phyloP scores from a whole-genome alignment of 2,797 vertebrate species.

The Rhinoraja longicauda region DNA sequence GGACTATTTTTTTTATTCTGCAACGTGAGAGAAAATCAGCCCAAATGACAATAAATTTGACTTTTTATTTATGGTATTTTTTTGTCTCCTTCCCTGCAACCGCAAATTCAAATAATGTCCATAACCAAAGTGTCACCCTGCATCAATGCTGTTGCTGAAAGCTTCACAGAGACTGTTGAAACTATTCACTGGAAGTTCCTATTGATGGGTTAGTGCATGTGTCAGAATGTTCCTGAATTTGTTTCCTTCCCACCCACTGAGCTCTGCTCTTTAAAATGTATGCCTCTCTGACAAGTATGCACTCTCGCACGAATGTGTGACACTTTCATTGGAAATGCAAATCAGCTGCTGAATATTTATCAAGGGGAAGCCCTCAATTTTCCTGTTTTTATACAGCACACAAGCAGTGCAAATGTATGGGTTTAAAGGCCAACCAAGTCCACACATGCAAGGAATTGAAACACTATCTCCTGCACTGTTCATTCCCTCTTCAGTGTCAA shows the following conservation, averaged over 20 bases:
- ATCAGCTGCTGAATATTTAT: not conserved
- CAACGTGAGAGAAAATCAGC: not conserved
- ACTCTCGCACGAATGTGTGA: not conserved
- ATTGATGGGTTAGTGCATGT: not conserved
- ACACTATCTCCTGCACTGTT: not conserved
- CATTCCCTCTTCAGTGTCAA: not conserved
- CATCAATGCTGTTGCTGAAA: not conserved
- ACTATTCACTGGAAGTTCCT: not conserved
- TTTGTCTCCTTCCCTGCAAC: not conserved
- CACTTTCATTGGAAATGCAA: not conserved
- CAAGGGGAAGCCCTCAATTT: not conserved
- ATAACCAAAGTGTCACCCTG: not conserved
- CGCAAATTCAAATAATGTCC: not conserved
- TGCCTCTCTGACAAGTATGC: not conserved
- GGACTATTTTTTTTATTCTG: not conserved
- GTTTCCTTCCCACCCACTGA: conserved; percentile 15
- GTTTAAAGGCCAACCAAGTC: not conserved
- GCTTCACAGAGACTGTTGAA: not conserved
- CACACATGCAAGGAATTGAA: not conserved
- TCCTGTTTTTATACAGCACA: not conserved
- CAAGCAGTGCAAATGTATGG: not conserved
- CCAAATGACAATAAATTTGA: not conserved
- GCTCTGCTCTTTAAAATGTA: not conserved
- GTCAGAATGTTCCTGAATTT: conserved; percentile 1
- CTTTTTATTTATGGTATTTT: not conserved